These are phyloP conservation scores for Pseudanteris insignis DNA, from an alignment of 2,888 invertebrate species.

Conservation along the genomic window DNA sequence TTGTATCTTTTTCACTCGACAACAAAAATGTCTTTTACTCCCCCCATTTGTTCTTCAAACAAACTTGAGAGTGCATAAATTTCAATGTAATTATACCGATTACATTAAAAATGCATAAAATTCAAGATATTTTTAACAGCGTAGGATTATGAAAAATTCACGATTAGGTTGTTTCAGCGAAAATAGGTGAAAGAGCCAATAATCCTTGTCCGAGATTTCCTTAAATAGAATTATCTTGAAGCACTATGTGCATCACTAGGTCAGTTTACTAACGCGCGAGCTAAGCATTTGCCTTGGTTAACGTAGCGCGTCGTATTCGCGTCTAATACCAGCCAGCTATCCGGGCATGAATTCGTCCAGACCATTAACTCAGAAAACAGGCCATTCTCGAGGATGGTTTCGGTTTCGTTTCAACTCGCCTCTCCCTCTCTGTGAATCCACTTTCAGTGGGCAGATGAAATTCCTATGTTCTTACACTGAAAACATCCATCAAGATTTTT, in stretches of 20 bases:
- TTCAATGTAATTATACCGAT: too few species aligned
- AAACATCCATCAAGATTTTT: too few species aligned
- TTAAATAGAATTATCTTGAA: slow-evolving; percentile 20
- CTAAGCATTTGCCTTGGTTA: slow-evolving; percentile 41
- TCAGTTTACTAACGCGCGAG: slow-evolving; percentile 41
- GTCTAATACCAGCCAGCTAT: slow-evolving; percentile 39
- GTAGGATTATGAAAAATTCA: neutral
- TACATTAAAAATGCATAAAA: too few species aligned
- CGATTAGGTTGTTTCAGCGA: neutral
- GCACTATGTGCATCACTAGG: slow-evolving; percentile 35
- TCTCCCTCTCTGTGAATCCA: slow-evolving; percentile 21
- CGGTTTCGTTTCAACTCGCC: slow-evolving; percentile 34
- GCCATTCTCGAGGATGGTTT: slow-evolving; percentile 38
- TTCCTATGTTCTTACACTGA: too few species aligned
- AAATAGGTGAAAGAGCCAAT: slow-evolving; percentile 5
- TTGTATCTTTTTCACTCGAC: too few species aligned
- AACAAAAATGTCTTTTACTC: too few species aligned
- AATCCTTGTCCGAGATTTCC: slow-evolving; percentile 18
- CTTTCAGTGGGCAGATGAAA: slow-evolving; percentile 13
- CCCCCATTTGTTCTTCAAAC: too few species aligned
- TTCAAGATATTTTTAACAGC: neutral
- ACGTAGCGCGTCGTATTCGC: slow-evolving; percentile 45
- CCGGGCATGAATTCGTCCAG: slow-evolving; percentile 48
- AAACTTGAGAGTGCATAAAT: too few species aligned
- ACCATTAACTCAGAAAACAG: slow-evolving; percentile 47